phyloP scores from a whole-genome alignment of 2,797 vertebrate genomes.

The Nyctibius grandis region DNA sequence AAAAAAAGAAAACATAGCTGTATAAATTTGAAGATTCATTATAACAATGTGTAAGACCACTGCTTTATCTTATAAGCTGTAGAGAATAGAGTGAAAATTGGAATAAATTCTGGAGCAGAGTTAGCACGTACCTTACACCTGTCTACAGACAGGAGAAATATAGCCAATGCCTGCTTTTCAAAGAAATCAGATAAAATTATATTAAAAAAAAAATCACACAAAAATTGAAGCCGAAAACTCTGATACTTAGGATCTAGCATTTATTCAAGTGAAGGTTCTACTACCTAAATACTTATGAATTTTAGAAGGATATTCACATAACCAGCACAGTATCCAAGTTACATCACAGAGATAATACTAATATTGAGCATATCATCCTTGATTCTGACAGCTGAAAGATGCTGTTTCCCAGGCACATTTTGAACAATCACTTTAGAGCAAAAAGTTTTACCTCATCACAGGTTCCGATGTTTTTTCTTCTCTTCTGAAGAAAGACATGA shows the following conservation, averaged over 20 bases:
- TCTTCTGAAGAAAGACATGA: neutral
- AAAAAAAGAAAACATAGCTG: neutral
- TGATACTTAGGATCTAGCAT: neutral
- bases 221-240: neutral
- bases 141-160: slow-evolving; percentile 2
- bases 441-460: neutral
- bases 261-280: neutral
- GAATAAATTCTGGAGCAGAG: neutral
- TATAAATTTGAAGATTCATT: neutral
- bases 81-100: neutral
- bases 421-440: neutral
- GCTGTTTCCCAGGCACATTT: neutral
- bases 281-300: neutral
- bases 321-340: neutral
- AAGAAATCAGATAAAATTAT: neutral
- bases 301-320: neutral
- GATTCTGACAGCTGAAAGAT: neutral
- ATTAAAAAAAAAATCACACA: neutral
- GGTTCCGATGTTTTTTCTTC: neutral
- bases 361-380: neutral
- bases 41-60: neutral
- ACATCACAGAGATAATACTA: neutral
- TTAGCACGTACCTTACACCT: slow-evolving; percentile 1
- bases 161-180: neutral
- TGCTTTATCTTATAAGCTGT: neutral